Percentiles rank a stretch among this genome's conserved stretches.
These are phyloP conservation scores for Tachysurus vachellii DNA, from an alignment of 2,113 vertebrate species.

Conservation along the genomic window DNA sequence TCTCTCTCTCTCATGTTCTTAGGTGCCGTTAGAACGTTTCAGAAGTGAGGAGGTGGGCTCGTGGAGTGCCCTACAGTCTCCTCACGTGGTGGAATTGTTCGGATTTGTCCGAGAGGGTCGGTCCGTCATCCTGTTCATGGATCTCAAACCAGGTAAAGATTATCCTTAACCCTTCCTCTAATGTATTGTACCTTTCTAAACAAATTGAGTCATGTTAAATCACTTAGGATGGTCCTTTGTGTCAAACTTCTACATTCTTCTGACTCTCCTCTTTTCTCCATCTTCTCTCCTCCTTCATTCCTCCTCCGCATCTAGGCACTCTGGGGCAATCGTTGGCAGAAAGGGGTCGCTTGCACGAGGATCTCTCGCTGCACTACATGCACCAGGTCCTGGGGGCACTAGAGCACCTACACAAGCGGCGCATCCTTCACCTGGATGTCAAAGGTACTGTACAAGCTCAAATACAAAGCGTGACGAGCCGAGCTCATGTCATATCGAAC, in stretches of 20 bases:
- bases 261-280: neutral
- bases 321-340: constrained; percentile 86
- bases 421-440: constrained; percentile 87
- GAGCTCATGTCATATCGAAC: too few species aligned
- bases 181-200: neutral
- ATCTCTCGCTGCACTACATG: constrained; percentile 87
- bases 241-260: neutral
- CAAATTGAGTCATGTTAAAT: neutral
- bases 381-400: constrained; percentile 83
- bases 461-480: neutral
- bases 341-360: constrained; percentile 85
- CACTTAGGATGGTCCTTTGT: neutral
- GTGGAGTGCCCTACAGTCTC: constrained; percentile 82
- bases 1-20: too few species aligned
- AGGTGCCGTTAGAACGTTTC: constrained; percentile 86
- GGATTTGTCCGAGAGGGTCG: constrained; percentile 90
- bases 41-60: constrained; percentile 88
- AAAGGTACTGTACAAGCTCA: constrained; percentile 83
- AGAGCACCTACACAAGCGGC: constrained; percentile 81
- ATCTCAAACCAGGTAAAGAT: constrained; percentile 84
- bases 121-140: constrained; percentile 89
- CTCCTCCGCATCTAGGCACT: constrained; percentile 73
- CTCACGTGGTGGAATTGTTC: constrained; percentile 87
- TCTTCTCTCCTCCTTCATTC: neutral
- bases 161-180: neutral